These are phyloP conservation scores for Ophioninae sp. DNA, from an alignment of 2,888 invertebrate species.

Conservation along the genomic window DNA sequence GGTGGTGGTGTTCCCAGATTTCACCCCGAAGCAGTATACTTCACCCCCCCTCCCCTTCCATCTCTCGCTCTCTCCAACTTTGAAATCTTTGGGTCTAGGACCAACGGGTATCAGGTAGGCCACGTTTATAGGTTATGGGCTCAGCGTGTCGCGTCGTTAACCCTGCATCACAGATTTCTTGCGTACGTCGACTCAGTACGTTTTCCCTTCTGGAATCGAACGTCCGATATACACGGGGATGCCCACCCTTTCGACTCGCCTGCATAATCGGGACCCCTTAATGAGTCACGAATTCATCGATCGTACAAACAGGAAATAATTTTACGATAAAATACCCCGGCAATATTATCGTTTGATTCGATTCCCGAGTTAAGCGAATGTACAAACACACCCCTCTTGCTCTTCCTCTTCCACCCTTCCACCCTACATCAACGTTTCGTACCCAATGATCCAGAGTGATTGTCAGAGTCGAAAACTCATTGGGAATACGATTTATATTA, in stretches of 20 bases:
- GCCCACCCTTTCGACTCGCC: neutral
- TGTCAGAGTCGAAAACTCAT: neutral
- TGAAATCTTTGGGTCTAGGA: slow-evolving; percentile 56
- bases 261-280: slow-evolving; percentile 26
- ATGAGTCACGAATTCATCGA: slow-evolving; percentile 30
- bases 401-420: neutral
- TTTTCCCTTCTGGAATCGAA: slow-evolving; percentile 32
- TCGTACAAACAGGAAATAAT: slow-evolving; percentile 36
- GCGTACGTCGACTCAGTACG: slow-evolving; percentile 67
- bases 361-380: slow-evolving; percentile 1
- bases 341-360: slow-evolving; percentile 19
- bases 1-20: slow-evolving; percentile 74
- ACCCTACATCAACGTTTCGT: neutral
- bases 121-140: slow-evolving; percentile 78
- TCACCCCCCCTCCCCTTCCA: slow-evolving; percentile 45
- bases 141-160: slow-evolving; percentile 77
- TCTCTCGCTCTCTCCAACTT: slow-evolving; percentile 15
- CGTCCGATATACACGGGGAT: slow-evolving; percentile 7
- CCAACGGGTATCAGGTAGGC: slow-evolving; percentile 32
- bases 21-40: slow-evolving; percentile 55
- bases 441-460: neutral
- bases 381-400: neutral
- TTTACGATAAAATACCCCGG: slow-evolving; percentile 7
- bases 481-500: no score
- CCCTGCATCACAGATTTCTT: slow-evolving; percentile 71